A percentile compares a stretch with the other conserved stretches of the same genome.
Evolutionary conservation across 2,113 vertebrate species (phyloP).

Genomic region (Oxygymnocypris stewartii): DNA sequence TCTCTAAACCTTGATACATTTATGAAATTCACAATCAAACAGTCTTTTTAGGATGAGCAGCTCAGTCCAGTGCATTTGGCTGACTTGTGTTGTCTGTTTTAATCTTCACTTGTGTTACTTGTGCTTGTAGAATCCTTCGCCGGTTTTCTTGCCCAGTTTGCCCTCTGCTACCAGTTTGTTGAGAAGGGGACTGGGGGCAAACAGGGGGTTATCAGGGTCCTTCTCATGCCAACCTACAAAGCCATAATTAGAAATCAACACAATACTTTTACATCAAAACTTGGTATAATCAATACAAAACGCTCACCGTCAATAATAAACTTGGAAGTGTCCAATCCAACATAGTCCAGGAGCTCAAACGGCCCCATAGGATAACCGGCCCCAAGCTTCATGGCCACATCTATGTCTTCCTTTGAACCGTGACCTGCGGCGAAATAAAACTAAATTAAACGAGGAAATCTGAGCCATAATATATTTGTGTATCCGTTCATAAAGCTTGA

Average conservation of each 20-base stretch:
- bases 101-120: constrained; percentile 65
- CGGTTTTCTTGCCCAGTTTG: constrained; percentile 90
- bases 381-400: constrained; percentile 93
- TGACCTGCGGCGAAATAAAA: constrained; percentile 77
- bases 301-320: constrained; percentile 90
- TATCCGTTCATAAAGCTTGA: background rate
- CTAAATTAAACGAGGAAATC: background rate
- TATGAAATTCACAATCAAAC: background rate
- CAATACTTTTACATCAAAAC: background rate
- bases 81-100: background rate
- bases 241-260: background rate
- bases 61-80: background rate
- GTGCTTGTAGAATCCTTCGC: constrained; percentile 95
- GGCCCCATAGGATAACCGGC: constrained; percentile 97
- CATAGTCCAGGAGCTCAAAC: constrained; percentile 93
- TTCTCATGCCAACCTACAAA: constrained; percentile 83
- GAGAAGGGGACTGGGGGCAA: constrained; percentile 78
- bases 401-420: constrained; percentile 96
- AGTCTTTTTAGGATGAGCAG: background rate
- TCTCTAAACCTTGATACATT: background rate
- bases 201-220: constrained; percentile 83
- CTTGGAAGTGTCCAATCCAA: constrained; percentile 92
- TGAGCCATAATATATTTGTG: background rate
- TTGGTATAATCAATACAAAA: background rate
- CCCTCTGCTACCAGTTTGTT: constrained; percentile 89